Evolutionary conservation across 2,888 invertebrate genomes (phyloP), one percentile per base, ranked within the genome.

Genomic region (Dryocosmus kuriphilus): DNA sequence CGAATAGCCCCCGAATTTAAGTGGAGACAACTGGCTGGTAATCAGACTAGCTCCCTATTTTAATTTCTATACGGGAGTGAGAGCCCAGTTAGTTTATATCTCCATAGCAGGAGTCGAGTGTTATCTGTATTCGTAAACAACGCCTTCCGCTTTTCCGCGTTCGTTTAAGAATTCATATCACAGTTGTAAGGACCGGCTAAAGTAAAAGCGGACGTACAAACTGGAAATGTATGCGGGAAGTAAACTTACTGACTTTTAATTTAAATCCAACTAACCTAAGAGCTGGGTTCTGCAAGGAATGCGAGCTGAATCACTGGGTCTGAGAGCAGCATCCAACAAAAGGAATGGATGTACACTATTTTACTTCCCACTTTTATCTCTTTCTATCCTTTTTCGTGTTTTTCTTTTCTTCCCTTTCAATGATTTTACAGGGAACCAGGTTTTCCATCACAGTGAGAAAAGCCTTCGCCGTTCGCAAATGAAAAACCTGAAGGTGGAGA

Each of bases 231-330:
- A 51, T 51, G 71, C 46, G 30, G 51, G 14, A 51, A 71, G 65
- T 55, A 41, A 81, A 78, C 74, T 79, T 67, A 55, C 77, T 63
- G 74, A 76, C 77, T 80, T 80, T 80, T 78, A 77, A 79, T 79
- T 81, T 77, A 67, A 77, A 80, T 80, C 73, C 78, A 77, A 80
- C 80, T 79, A 80, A 77, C 73, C 61, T 80, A 77, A 80, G 74
- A 81, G 79, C 77, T 46, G 65, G 22, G 67, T 24, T n/a, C 51
- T 51, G 55, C 51, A 67, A 71, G 71, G 51, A 71, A 71, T 71
- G 71, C 51, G 19, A 71, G 71, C 51, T 27, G 30, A 71, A 71
- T 71, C 71, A 71, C 46, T 51, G 71, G 41, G 3, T 35, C 6
- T n/a, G 35, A 63, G 38, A 38, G 65, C 16, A 38, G 65, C 16